Evolutionary conservation across 1,140 invertebrate species (phyloP).

Genomic region (Drosophila elegans): DNA sequence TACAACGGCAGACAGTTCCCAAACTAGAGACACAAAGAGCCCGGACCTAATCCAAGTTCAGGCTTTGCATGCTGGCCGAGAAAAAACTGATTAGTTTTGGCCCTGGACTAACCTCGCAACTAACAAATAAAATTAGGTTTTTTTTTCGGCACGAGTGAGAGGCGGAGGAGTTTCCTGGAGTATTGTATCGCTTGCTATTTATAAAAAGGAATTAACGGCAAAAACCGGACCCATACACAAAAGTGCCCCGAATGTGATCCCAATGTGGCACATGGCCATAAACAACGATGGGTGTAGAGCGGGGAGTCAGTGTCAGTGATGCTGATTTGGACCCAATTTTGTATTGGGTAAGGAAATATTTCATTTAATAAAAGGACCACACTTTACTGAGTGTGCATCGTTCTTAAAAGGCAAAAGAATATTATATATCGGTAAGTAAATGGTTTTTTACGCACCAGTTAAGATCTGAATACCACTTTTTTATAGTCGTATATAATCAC

Average conservation of each 20-base stretch:
- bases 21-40: slow-evolving; percentile 4
- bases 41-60: slow-evolving; percentile 27
- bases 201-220: slow-evolving; percentile 83
- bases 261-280: slow-evolving; percentile 75
- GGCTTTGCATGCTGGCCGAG: slow-evolving; percentile 43
- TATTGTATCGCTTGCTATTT: slow-evolving; percentile 72
- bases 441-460: too few relatives aligned
- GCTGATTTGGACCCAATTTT: not conserved
- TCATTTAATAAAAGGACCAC: too few relatives aligned
- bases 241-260: slow-evolving; percentile 66
- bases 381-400: too few relatives aligned
- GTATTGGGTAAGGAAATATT: not conserved
- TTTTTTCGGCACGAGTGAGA: slow-evolving; percentile 17
- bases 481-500: too few relatives aligned
- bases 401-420: too few relatives aligned
- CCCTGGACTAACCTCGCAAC: slow-evolving; percentile 46
- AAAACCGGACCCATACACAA: slow-evolving; percentile 74
- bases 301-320: slow-evolving; percentile 7
- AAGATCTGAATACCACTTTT: too few relatives aligned
- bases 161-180: slow-evolving; percentile 39
- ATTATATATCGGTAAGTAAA: too few relatives aligned
- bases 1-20: slow-evolving; percentile 3
- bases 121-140: slow-evolving; percentile 61
- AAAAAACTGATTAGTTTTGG: slow-evolving; percentile 70
- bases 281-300: slow-evolving; percentile 50